Conservation (phyloP, 2,113 vertebrate species). For the rabbit (Oryctolagus cuniculus) region mOryCun1.1 NC_091435.1:54468501-54469000, state of each 20-base stretch:
- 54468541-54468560: neutral
- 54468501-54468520: neutral
- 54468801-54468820: neutral
- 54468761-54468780: neutral
- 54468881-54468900: conserved; percentile 34
- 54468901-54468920: conserved; percentile 2
- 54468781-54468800: neutral
- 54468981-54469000: neutral
- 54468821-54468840: neutral
- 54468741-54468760: neutral
- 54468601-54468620: neutral
- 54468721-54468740: neutral
- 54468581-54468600: neutral
- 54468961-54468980: conserved; percentile 45
- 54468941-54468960: conserved; percentile 46
- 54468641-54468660: neutral
- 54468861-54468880: neutral
- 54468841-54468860: conserved; percentile 16
- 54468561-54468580: neutral
- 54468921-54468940: conserved; percentile 45
- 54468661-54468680: neutral
- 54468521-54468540: neutral
- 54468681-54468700: neutral
- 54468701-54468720: neutral
- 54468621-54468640: neutral